Percentiles rank a stretch among this genome's conserved stretches.
Evolutionary conservation across 2,888 invertebrate species (phyloP).

Genomic region (Heteromurus nitidus): DNA sequence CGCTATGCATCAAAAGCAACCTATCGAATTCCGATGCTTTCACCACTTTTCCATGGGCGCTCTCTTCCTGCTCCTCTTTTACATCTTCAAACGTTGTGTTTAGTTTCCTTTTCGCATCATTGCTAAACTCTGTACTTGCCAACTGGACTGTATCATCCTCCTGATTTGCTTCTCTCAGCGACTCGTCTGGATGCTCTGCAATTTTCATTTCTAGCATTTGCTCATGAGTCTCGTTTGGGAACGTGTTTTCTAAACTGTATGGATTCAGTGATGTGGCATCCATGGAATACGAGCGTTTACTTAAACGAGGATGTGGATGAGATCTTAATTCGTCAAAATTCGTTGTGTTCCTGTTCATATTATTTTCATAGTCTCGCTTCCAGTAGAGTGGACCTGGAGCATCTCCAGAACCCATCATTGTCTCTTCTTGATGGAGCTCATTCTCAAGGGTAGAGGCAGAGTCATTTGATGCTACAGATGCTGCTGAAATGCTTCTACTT

Average conservation of each 20-base stretch:
- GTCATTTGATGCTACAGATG: constrained; percentile 41
- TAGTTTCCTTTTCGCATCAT: background rate
- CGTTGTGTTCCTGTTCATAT: constrained; percentile 4
- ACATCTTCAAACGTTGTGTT: constrained; percentile 23
- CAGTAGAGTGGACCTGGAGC: background rate
- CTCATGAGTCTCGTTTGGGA: constrained; percentile 2
- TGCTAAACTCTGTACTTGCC: no score
- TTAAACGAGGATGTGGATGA: constrained; percentile 19
- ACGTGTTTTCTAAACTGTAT: constrained; percentile 7
- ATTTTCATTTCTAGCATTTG: constrained; percentile 52
- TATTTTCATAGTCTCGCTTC: constrained; percentile 34
- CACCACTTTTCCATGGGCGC: background rate
- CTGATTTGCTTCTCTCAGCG: constrained; percentile 37
- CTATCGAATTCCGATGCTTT: constrained; percentile 41
- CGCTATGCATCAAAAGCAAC: constrained; percentile 43
- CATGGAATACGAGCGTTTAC: constrained; percentile 45
- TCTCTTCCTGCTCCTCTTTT: background rate
- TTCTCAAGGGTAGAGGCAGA: constrained; percentile 29
- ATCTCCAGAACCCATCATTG: background rate
- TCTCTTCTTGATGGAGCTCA: background rate
- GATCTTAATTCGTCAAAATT: background rate
- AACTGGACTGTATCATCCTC: background rate
- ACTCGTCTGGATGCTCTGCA: constrained; percentile 55
- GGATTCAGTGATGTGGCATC: constrained; percentile 22
- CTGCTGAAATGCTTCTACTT: constrained; percentile 29